Evolutionary conservation across 2,797 vertebrate genomes (phyloP), one percentile per base, ranked within the genome.

Genomic region (Aselliscus stoliczkanus): DNA sequence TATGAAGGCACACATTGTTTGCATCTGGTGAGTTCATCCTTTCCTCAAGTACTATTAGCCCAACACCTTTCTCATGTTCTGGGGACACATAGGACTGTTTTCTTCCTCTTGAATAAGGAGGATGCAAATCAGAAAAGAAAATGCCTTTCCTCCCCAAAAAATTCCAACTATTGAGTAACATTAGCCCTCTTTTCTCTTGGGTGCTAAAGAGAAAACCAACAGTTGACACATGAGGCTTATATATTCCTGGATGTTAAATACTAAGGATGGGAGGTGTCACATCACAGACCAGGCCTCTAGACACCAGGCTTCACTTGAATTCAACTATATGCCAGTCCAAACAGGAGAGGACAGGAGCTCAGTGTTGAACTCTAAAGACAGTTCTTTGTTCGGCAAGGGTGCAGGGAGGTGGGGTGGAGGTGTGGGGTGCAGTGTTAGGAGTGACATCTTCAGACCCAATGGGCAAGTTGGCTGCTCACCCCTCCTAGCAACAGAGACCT

Each of bases 131-230:
- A 52, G n/a, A 89, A 12, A 50, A 60, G 60, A 75, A 80, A 10
- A 2, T 37, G 3, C 4, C 37, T 42, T 54, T 42, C 73, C 83
- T 31, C 75, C 67, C 70, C 17, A 54, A 39, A 77, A 92, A 75
- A 54, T 37, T 52, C 47, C n/a, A 54, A 6, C 56, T 52, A 0
- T 60, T 73, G 50, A 73, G 8, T 75, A 11, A 73, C 52, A 25
- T 25, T 13, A 91, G 39, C 56, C 14, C 64, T 67, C 29, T 84
- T 56, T 64, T 93, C 88, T 69, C n/a, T 31, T 3, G 0, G 9
- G 11, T 81, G 37, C 70, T 79, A 72, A 34, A 88, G 82, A 93
- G 85, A 64, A 82, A 90, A 21, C 27, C 47, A 1, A 6, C 18
- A 29, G 42, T 37, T 23, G n/a, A 2, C 50, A 7, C 14, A 2